Conservation (phyloP, 2,888 invertebrate species). For the Omphaloscelis lunosa region DNA sequence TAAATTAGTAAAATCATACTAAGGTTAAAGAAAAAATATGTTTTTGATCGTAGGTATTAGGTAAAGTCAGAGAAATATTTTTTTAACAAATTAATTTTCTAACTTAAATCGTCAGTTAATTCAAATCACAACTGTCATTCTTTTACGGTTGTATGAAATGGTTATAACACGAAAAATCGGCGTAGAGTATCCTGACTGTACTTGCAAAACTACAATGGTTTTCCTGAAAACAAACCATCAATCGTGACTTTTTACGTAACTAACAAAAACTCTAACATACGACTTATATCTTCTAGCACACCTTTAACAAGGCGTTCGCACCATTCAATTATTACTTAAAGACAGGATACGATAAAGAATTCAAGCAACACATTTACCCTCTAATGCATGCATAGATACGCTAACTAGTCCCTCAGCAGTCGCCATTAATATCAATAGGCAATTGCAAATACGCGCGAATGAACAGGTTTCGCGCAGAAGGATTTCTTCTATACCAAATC, state of each 20-base stretch:
- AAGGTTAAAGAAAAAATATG: not conserved
- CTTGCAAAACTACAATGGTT: not conserved
- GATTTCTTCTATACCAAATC: conserved; percentile 84
- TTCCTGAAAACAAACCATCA: conserved; percentile 39
- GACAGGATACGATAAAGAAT: conserved; percentile 57
- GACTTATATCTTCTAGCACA: conserved; percentile 3
- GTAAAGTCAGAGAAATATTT: not conserved
- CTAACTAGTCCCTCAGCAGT: conserved; percentile 56
- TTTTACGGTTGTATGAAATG: not conserved
- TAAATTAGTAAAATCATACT: not conserved
- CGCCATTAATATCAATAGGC: conserved; percentile 68
- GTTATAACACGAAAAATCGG: fast-evolving
- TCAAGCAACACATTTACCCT: conserved; percentile 42
- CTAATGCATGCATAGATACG: conserved; percentile 36
- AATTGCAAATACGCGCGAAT: conserved; percentile 73
- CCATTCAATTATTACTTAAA: conserved; percentile 25
- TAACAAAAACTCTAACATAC: conserved; percentile 9
- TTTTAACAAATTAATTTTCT: not conserved
- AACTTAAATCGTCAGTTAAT: too few relatives aligned
- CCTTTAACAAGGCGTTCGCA: conserved; percentile 40
- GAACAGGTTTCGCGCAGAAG: conserved; percentile 85
- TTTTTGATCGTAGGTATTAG: not conserved
- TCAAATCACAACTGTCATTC: not conserved
- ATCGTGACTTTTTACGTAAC: conserved; percentile 21
- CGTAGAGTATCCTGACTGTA: not conserved